phyloP scores from a whole-genome alignment of 1,140 invertebrate genomes.

The Anoplolepis gracilipes region DNA sequence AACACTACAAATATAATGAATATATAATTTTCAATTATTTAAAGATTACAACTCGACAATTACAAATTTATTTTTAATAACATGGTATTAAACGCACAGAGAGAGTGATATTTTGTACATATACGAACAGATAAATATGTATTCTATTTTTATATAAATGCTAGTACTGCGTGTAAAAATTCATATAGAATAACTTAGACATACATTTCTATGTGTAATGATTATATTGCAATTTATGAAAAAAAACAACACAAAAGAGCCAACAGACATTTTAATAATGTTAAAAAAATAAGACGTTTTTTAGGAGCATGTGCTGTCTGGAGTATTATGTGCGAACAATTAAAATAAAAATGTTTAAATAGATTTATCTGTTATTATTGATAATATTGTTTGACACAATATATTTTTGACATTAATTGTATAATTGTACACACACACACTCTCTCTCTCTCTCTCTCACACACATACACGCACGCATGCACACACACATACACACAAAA shows the following conservation, averaged over 20 bases:
- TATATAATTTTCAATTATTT: background rate
- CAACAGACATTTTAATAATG: no score
- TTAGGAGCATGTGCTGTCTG: no score
- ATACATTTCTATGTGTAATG: background rate
- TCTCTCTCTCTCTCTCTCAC: no score
- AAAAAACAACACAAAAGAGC: background rate
- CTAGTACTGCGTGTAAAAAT: no score
- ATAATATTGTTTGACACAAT: constrained; percentile 3
- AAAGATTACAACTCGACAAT: background rate
- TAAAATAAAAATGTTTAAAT: no score
- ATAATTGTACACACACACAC: no score
- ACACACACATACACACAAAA: background rate
- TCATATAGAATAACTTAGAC: background rate
- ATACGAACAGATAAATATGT: background rate
- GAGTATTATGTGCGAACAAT: no score
- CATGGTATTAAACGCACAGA: background rate
- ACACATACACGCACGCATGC: no score
- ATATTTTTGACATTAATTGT: background rate
- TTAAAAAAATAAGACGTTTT: no score
- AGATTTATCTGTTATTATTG: background rate
- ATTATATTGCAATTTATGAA: background rate
- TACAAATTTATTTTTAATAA: background rate
- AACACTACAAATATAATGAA: background rate
- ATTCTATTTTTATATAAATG: background rate
- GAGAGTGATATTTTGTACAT: background rate